These are phyloP conservation scores for Phrynocephalus guinanensis DNA, from an alignment of 2,797 vertebrate genomes.

Conservation along the genomic window DNA sequence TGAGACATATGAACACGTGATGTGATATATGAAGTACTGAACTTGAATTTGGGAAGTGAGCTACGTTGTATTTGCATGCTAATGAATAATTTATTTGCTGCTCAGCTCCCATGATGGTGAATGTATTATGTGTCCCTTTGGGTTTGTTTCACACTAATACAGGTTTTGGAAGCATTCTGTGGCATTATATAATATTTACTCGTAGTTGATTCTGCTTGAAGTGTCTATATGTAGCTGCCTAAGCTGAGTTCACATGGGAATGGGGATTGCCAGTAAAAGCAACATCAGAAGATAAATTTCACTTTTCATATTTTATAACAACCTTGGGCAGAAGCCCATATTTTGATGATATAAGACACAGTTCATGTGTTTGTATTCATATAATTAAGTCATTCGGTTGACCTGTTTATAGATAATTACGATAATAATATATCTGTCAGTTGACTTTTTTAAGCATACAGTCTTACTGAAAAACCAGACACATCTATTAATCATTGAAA, in stretches of 20 bases:
- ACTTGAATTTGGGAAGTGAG: neutral
- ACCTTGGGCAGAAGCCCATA: neutral
- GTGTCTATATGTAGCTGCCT: neutral
- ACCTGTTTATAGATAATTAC: neutral
- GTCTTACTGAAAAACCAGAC: neutral
- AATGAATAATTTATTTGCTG: neutral
- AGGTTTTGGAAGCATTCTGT: no score
- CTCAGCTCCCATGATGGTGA: neutral
- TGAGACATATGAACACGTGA: neutral
- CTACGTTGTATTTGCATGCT: neutral
- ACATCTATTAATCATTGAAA: neutral
- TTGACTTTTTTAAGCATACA: neutral
- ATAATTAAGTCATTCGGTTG: neutral
- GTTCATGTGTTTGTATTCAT: no score
- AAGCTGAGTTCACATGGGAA: neutral
- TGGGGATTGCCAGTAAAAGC: neutral
- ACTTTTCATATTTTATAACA: neutral
- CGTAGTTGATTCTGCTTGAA: no score
- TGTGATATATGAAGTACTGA: neutral
- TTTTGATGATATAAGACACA: neutral
- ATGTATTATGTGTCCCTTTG: neutral
- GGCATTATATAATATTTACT: no score
- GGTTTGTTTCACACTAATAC: no score
- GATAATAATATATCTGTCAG: no score
- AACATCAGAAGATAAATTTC: neutral